Conservation (phyloP, 2,113 vertebrate species). For the Edolisoma coerulescens region DNA sequence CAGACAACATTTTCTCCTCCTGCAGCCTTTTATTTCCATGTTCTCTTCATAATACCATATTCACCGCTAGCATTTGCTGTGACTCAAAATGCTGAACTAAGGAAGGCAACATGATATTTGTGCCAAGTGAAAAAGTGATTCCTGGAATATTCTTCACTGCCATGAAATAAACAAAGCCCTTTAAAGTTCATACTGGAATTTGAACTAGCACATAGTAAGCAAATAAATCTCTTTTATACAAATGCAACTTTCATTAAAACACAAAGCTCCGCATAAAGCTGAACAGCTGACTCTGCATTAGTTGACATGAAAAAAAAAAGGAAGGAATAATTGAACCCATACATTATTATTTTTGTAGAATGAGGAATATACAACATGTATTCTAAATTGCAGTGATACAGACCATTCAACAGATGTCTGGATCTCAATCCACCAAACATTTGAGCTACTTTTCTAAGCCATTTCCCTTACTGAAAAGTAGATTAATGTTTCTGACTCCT, state of each 20-base stretch:
- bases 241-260: neutral
- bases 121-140: neutral
- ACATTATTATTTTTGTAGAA: neutral
- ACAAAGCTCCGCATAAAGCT: neutral
- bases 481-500: neutral
- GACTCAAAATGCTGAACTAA: neutral
- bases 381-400: neutral
- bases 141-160: neutral
- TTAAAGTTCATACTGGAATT: neutral
- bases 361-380: neutral
- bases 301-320: neutral
- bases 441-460: neutral
- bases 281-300: neutral
- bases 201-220: neutral
- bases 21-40: neutral
- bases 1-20: neutral
- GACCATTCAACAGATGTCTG: neutral
- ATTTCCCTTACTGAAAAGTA: neutral
- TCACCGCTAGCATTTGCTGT: neutral
- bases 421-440: neutral
- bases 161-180: neutral
- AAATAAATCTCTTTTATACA: neutral
- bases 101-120: neutral
- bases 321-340: neutral
- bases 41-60: neutral